Evolutionary conservation across 2,888 invertebrate genomes (phyloP).

Genomic region (Drosophila monieri): DNA sequence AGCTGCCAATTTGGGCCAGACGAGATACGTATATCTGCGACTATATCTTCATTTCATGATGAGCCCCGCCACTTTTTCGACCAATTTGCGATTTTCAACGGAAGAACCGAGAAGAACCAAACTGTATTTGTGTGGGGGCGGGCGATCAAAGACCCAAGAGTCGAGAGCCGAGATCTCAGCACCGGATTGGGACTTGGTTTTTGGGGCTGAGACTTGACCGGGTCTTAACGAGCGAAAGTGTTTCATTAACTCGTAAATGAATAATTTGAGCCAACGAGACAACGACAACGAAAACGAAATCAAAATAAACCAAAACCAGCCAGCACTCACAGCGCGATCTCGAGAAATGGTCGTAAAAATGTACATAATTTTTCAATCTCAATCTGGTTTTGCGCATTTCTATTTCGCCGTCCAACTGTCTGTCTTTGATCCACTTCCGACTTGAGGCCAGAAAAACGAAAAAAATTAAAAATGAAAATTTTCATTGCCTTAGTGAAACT

Average conservation of each 20-base stretch:
- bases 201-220: conserved; percentile 20
- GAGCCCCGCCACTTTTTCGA: conserved; percentile 50
- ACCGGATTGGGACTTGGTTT: not conserved
- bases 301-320: conserved; percentile 42
- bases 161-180: not conserved
- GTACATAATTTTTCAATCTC: conserved; percentile 63
- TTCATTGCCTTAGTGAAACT: conserved; percentile 52
- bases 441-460: conserved; percentile 12
- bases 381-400: conserved; percentile 51
- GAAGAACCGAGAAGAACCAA: conserved; percentile 24
- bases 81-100: conserved; percentile 66
- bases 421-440: conserved; percentile 75
- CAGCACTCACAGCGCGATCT: conserved; percentile 30
- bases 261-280: conserved; percentile 48
- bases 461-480: conserved; percentile 50
- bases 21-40: conserved; percentile 9
- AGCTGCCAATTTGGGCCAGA: conserved; percentile 67
- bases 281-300: conserved; percentile 63
- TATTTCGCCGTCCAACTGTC: conserved; percentile 35
- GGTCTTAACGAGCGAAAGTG: conserved; percentile 74
- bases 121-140: conserved; percentile 15
- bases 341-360: conserved; percentile 56
- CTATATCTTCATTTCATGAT: conserved; percentile 37
- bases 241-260: conserved; percentile 63
- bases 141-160: conserved; percentile 32